A percentile compares a stretch with the other conserved stretches of the same genome.
These are phyloP conservation scores for Phorcus lineatus DNA, from an alignment of 2,888 invertebrate genomes.

Conservation along the genomic window DNA sequence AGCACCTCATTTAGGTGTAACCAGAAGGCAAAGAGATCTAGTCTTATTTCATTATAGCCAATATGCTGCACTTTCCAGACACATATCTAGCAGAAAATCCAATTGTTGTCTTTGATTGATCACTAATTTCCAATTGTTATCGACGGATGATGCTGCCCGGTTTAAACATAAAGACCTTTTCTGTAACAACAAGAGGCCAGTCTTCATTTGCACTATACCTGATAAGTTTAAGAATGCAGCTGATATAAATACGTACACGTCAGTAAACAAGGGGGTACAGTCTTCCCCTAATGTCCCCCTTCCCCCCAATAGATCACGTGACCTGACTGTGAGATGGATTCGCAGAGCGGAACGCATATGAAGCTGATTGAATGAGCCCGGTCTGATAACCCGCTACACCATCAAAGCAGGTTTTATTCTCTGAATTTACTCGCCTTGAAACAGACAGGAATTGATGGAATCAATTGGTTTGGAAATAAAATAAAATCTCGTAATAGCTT, in stretches of 20 bases:
- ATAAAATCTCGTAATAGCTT: not conserved
- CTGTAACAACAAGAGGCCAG: not conserved
- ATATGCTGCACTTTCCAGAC: not conserved
- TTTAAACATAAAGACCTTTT: not conserved
- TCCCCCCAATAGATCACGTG: not conserved
- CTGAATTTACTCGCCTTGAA: too few relatives aligned
- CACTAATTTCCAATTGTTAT: conserved; percentile 5
- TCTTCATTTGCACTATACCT: not conserved
- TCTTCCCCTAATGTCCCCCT: not conserved
- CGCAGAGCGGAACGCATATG: too few relatives aligned
- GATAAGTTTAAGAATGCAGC: not conserved
- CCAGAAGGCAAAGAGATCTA: not conserved
- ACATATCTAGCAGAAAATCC: not conserved
- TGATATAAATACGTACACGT: not conserved
- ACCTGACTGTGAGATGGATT: not conserved
- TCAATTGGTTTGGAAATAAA: too few relatives aligned
- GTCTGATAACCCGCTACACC: too few relatives aligned
- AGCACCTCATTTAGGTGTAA: too few relatives aligned
- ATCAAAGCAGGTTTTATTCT: too few relatives aligned
- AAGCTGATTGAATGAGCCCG: too few relatives aligned
- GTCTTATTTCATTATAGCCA: not conserved
- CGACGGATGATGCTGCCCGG: not conserved
- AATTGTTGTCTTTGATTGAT: not conserved
- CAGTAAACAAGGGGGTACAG: not conserved
- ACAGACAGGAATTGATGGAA: too few relatives aligned